Conservation (phyloP, 2,113 vertebrate species). For the Aphyosemion australe region DNA sequence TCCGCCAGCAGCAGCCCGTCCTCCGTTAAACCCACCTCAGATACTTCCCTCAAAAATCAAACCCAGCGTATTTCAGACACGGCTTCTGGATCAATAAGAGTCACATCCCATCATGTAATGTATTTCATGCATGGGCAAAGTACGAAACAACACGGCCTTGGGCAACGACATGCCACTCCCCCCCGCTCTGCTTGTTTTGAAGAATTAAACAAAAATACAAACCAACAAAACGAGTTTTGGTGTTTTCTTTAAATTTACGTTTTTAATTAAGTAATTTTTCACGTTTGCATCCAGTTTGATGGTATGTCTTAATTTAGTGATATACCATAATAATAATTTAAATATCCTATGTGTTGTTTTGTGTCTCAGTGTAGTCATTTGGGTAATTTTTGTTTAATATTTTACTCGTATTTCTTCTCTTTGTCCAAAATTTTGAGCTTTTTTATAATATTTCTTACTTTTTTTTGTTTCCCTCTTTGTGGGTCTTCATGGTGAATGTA, state of each 20-base stretch:
- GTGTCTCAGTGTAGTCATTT: too few relatives aligned
- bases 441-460: too few relatives aligned
- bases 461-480: too few relatives aligned
- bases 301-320: too few relatives aligned
- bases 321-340: too few relatives aligned
- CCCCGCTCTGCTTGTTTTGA: neutral
- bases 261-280: too few relatives aligned
- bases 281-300: too few relatives aligned
- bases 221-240: neutral
- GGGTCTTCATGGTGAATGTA: neutral
- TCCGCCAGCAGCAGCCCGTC: neutral
- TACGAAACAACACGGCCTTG: constrained; percentile 2
- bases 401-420: too few relatives aligned
- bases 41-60: constrained; percentile 12
- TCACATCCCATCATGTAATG: constrained; percentile 6
- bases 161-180: neutral
- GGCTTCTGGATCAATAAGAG: constrained; percentile 15
- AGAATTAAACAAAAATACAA: neutral
- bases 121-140: constrained; percentile 4
- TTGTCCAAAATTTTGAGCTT: too few relatives aligned
- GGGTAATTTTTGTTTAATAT: too few relatives aligned
- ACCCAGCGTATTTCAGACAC: constrained; percentile 18
- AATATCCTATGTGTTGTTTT: too few relatives aligned
- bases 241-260: neutral
- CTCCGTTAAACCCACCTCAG: constrained; percentile 9